Percentiles rank a stretch among this genome's conserved stretches.
These are phyloP conservation scores for Diorhabda carinulata DNA, from an alignment of 1,140 invertebrate genomes.

Conservation along the genomic window DNA sequence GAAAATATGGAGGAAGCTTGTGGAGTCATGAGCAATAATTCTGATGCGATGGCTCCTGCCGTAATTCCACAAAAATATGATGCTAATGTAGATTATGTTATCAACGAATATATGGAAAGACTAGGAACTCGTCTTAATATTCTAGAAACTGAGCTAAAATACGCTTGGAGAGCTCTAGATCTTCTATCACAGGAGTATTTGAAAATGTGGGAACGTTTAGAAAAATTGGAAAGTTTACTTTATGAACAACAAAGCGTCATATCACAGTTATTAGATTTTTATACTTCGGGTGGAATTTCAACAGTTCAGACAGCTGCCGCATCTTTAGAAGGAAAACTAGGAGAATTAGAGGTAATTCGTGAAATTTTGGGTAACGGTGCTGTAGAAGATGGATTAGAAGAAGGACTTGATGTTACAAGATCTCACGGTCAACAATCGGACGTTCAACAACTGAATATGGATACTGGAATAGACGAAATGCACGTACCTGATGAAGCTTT, in stretches of 20 bases:
- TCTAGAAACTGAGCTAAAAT: conserved; percentile 84
- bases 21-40: conserved; percentile 26
- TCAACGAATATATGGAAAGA: conserved; percentile 85
- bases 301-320: conserved; percentile 16
- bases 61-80: conserved; percentile 41
- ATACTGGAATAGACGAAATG: conserved; percentile 52
- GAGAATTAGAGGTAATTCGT: conserved; percentile 57
- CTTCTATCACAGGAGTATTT: conserved; percentile 88
- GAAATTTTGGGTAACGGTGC: conserved; percentile 59
- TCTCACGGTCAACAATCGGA: conserved; percentile 44
- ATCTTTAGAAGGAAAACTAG: conserved; percentile 29
- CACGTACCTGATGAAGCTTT: conserved; percentile 77
- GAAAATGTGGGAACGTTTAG: conserved; percentile 89
- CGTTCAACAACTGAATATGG: conserved; percentile 51
- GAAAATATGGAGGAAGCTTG: conserved; percentile 11
- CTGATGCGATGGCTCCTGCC: conserved; percentile 40
- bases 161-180: conserved; percentile 87
- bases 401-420: conserved; percentile 53
- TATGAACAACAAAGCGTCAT: conserved; percentile 91
- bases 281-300: conserved; percentile 48
- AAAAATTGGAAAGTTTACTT: conserved; percentile 84
- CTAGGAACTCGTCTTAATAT: conserved; percentile 79
- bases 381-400: conserved; percentile 59
- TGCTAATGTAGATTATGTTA: conserved; percentile 62
- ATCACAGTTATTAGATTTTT: conserved; percentile 78